phyloP scores from a whole-genome alignment of 2,888 invertebrate genomes.

The Drosophila buzzatii region DNA sequence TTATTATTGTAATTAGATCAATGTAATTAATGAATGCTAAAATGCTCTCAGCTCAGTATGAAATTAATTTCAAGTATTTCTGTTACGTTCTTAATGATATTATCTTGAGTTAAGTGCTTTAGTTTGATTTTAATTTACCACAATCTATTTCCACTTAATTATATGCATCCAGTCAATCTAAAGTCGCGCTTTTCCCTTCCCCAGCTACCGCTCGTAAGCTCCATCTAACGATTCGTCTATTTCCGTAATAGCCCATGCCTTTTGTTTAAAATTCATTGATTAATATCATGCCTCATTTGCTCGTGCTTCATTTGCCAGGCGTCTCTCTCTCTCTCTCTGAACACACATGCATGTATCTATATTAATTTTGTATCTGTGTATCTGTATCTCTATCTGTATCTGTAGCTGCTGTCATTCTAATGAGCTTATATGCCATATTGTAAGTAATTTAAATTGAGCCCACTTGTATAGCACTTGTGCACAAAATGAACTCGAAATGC shows the following conservation, averaged over 20 bases:
- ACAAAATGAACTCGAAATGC: conserved; percentile 67
- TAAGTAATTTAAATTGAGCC: conserved; percentile 74
- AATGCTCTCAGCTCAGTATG: neutral
- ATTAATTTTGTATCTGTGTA: conserved; percentile 1
- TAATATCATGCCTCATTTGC: conserved; percentile 58
- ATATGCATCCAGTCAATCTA: conserved; percentile 4
- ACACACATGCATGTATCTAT: neutral
- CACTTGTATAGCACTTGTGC: conserved; percentile 49
- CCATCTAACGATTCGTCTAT: neutral
- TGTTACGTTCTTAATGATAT: neutral
- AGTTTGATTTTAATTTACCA: conserved; percentile 12
- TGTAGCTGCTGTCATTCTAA: conserved; percentile 56
- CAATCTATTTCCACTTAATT: conserved; percentile 15
- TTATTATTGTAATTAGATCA: neutral
- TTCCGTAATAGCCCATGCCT: conserved; percentile 16
- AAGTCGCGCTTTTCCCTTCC: too few relatives aligned
- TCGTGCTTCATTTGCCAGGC: conserved; percentile 9
- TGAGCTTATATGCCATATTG: conserved; percentile 63
- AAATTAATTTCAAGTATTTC: neutral
- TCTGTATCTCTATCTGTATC: conserved; percentile 14
- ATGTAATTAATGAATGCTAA: neutral
- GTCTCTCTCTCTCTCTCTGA: neutral
- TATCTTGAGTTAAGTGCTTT: neutral
- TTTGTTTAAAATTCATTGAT: conserved; percentile 54
- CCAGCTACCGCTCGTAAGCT: neutral